Base-by-base conservation (phyloP, 2,113 vertebrate species). In the Xenotilapia flavipinnis region DNA sequence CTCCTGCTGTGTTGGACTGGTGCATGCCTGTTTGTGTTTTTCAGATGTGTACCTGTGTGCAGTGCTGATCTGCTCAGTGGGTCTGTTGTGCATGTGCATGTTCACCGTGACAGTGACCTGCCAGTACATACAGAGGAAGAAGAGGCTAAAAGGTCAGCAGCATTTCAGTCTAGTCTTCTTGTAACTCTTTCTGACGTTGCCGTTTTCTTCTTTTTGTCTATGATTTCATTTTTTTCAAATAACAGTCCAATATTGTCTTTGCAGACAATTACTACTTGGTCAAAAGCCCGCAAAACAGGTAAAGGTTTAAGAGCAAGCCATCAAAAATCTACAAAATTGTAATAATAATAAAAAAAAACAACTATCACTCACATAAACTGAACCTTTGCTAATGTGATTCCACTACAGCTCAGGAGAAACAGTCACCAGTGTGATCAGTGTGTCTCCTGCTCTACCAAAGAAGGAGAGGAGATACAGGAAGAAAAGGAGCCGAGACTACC, bases 221-320 rank as follows among this genome's bases (percentile, higher is more conserved):
- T 49, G 6, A 0, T 11, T 12, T 75, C 23, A 75, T 12, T 4
- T 75, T 49, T 75, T 75, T 45, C 23, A 31, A 17, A 49, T 49
- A 49, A 77, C 26, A 49, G 15, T 77, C 10, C 15, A 0, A 73
- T 73, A 19, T n/a, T 86, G 7, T 92, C 21, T 84, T 51, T 77
- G 23, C 96, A 99, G 98, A 97, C 92, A 97, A 95, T 91, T 98
- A 98, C 94, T 97, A 97, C 95, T 95, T 99, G 96, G 97, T 98
- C 94, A 98, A 98, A 95, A 97, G 97, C 26, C 96, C 97, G 4
- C 97, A 98, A 86, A 98, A 97, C 97, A 98, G 98, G 98, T 98
- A 96, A 79, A 97, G 86, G 68, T 73, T 38, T 77, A 33, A 2
- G 3, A 7, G 7, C 4, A 11, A 40, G 2, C 45, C 13, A 51